Evolutionary conservation across 2,888 invertebrate genomes (phyloP), one percentile per base, ranked within the genome.

Genomic region (Lithophane leautieri): DNA sequence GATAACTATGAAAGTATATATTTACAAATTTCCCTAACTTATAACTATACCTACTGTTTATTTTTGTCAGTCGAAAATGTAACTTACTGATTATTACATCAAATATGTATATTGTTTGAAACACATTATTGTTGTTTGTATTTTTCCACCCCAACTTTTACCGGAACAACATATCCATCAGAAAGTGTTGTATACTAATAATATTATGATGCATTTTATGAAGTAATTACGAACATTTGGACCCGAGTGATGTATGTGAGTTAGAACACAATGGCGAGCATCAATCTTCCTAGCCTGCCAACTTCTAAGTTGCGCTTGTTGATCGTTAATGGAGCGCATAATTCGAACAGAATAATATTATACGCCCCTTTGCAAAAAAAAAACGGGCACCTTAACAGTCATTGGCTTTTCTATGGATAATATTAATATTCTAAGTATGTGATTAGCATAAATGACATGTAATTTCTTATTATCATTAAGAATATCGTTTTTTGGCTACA

Each of bases 281-380:
- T 87, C 87, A 74, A 85, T 87, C 85, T 79, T 87, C 72, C 42
- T 74, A 65, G 44, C 61, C 44, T 54, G 75, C 71, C 66, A 82
- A 76, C 74, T 71, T 82, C 70, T 77, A 81, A 82, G 75, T 86
- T 86, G 63, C 74, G 63, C 78, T 74, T 63, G 76, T 82, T 87
- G 68, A 78, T 76, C 70, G 77, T 78, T 89, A 92, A 92, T 90
- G 87, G 86, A 75, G 78, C 86, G 87, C 60, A 88, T 89, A 89
- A 89, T 87, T 85, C 82, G 78, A 88, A 89, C 79, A 88, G 22
- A 70, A 77, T 80, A 88, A 81, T 79, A 81, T n/a, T n/a, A n/a
- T n/a, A n/a, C n/a, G n/a, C n/a, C n/a, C n/a, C n/a, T n/a, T n/a
- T n/a, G n/a, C n/a, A n/a, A n/a, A n/a, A n/a, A n/a, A n/a, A n/a